Evolutionary conservation across 2,113 vertebrate species (phyloP).

Genomic region (Anoplopoma fimbria): DNA sequence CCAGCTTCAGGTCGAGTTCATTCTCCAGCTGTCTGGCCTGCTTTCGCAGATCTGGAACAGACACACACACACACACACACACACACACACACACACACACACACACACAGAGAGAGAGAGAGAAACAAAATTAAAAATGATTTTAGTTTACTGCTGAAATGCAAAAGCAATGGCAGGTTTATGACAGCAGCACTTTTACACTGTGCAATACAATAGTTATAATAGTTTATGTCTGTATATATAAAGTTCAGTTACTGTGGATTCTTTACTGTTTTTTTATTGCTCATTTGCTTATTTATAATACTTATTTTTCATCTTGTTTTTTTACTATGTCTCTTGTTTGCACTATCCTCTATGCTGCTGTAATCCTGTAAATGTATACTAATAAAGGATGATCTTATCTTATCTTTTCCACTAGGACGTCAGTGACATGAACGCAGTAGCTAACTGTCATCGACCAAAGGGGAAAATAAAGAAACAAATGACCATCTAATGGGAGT

Average conservation of each 20-base stretch:
- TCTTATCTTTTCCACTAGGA: too few species aligned
- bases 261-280: too few species aligned
- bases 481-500: not conserved
- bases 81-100: not conserved
- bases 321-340: too few species aligned
- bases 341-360: too few species aligned
- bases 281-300: too few species aligned
- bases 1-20: conserved; percentile 96
- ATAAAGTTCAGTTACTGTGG: too few species aligned
- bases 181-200: not conserved
- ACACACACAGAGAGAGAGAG: not conserved
- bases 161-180: not conserved
- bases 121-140: too few species aligned
- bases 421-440: not conserved
- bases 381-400: too few species aligned
- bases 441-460: not conserved
- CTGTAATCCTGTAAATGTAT: too few species aligned
- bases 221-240: too few species aligned
- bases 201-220: too few species aligned
- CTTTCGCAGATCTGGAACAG: conserved; percentile 92
- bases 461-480: not conserved
- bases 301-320: too few species aligned
- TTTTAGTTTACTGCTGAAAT: not conserved
- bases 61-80: not conserved
- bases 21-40: conserved; percentile 98